A percentile compares a stretch with the other conserved stretches of the same genome.
Conservation (phyloP, 2,113 vertebrate genomes). For the Scalopus aquaticus region DNA sequence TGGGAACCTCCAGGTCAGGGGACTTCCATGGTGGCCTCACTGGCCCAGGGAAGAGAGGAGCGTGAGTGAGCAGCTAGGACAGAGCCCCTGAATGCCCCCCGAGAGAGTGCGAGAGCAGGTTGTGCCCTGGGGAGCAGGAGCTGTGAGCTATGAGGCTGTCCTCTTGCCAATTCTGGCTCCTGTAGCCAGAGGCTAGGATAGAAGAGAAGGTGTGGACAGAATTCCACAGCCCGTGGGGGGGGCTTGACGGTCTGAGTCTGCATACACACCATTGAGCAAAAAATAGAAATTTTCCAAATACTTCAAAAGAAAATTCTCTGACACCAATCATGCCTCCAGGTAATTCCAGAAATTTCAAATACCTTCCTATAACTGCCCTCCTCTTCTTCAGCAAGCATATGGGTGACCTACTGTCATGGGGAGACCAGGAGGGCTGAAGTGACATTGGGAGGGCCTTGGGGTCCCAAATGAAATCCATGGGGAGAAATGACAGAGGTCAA, state of each 20-base stretch:
- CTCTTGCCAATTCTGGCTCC: not conserved
- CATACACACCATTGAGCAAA: not conserved
- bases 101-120: not conserved
- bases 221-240: not conserved
- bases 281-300: conserved; percentile 26
- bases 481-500: not conserved
- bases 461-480: not conserved
- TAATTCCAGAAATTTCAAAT: not conserved
- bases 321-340: not conserved
- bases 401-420: not conserved
- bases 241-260: not conserved
- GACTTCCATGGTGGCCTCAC: not conserved
- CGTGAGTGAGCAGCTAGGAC: not conserved
- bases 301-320: conserved; percentile 39
- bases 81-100: not conserved
- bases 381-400: not conserved
- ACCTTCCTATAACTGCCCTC: not conserved
- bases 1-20: fast-evolving
- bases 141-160: not conserved
- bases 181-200: not conserved
- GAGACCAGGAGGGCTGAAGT: not conserved
- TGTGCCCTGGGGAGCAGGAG: not conserved
- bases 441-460: not conserved
- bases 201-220: not conserved
- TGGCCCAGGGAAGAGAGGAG: not conserved